Base-by-base conservation (phyloP, 2,888 invertebrate species). In the Dryococelus australis region DNA sequence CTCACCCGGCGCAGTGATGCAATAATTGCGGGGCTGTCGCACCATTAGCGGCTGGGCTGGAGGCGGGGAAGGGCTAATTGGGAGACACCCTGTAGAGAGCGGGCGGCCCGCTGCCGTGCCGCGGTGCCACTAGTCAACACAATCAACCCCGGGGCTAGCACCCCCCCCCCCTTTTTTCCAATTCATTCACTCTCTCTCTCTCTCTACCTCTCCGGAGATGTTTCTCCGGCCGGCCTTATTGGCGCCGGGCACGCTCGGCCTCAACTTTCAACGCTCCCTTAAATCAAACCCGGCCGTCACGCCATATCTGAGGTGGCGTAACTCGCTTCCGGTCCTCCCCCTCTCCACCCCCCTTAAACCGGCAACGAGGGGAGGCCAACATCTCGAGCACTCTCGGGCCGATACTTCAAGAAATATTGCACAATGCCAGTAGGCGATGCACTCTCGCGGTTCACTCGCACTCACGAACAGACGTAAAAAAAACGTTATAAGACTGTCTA, bases 261-360 rank as follows among this genome's bases (percentile, higher is more conserved):
- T 65, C 65, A 65, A 65, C 65, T 65, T 65, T 65, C 65, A 65
- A 20, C 65, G 65, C 65, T 65, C 24, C n/a, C 65, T 65, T 65
- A 65, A 65, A 65, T 65, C 65, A 65, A 65, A 20, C 65, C 65
- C 65, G 8, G 8, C n/a, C 10, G 65, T 65, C 65, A 65, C 65
- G 65, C 65, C n/a, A 65, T 65, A 65, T 65, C 65, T 16, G 65
- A 65, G 65, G 65, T 65, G 65, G 13, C n/a, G 65, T 6, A 65
- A 24, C 65, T 65, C 65, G 20, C 65, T 65, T 65, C 65, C 65
- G 65, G 8, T 24, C 65, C 65, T 2, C 51, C 20, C 2, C 20
- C 51, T 4, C 51, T 5, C 51, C 13, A 51, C 51, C 51, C 51
- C 13, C 13, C 51, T 10, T 51, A 8, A 51, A 51, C 10, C n/a